Evolutionary conservation across 2,113 vertebrate species (phyloP).

Genomic region (Lasiurus borealis): DNA sequence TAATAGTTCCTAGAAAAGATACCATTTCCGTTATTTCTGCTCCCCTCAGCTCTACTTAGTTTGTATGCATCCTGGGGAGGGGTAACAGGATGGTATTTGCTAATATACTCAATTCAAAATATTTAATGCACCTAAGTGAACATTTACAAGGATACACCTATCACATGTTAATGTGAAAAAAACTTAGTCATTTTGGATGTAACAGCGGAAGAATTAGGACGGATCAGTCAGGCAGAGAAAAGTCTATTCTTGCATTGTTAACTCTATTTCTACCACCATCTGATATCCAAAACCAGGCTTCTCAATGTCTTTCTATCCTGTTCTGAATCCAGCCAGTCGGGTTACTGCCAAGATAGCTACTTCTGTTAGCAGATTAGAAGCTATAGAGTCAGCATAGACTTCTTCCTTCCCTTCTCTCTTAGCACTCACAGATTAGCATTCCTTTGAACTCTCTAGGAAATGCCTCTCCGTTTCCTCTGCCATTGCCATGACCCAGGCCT

Average conservation of each 20-base stretch:
- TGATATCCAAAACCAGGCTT: background rate
- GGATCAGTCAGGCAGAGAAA: background rate
- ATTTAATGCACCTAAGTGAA: background rate
- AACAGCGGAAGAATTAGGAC: background rate
- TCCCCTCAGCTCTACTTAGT: background rate
- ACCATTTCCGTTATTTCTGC: background rate
- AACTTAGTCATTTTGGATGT: background rate
- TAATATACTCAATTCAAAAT: background rate
- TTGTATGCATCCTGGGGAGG: background rate
- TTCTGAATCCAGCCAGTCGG: background rate
- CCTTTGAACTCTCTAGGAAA: constrained; percentile 1
- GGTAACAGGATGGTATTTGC: background rate
- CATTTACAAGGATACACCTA: background rate
- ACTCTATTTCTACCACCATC: background rate
- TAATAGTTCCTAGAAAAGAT: background rate
- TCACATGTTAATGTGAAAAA: constrained; percentile 10
- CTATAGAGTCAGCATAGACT: background rate
- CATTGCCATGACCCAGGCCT: background rate
- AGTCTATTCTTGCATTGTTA: background rate
- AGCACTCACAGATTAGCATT: background rate
- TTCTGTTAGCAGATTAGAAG: background rate
- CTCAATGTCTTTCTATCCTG: background rate
- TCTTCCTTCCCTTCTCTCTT: background rate
- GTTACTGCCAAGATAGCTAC: background rate
- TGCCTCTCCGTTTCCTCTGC: background rate